Percentiles rank a stretch among this genome's conserved stretches.
These are phyloP conservation scores for Prunella fulvescens DNA, from an alignment of 2,113 vertebrate species.

Conservation along the genomic window DNA sequence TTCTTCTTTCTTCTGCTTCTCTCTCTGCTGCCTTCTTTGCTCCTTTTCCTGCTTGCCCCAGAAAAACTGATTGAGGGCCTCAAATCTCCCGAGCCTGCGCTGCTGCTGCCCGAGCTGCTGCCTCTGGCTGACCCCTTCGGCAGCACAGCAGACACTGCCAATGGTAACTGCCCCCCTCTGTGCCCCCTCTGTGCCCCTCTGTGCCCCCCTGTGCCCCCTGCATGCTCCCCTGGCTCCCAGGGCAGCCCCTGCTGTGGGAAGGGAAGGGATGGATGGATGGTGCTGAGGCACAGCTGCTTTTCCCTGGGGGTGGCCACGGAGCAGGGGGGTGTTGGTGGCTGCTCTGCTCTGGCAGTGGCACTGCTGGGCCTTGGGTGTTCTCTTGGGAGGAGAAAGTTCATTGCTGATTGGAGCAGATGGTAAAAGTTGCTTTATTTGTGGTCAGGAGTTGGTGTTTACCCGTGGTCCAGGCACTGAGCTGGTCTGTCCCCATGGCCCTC, in stretches of 20 bases:
- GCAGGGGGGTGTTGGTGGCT: not conserved
- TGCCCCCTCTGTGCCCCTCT: not conserved
- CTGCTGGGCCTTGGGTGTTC: not conserved
- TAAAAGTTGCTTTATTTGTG: not conserved
- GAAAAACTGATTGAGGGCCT: slow-evolving; percentile 94
- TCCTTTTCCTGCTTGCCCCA: slow-evolving; percentile 68
- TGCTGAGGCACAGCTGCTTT: not conserved
- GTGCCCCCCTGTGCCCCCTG: not conserved
- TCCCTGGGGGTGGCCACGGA: accelerated
- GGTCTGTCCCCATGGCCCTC: accelerated
- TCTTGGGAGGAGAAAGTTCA: not conserved
- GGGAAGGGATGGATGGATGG: not conserved
- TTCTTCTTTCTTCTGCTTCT: not conserved
- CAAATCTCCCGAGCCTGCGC: slow-evolving; percentile 87
- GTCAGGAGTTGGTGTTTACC: not conserved
- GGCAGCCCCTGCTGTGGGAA: not conserved
- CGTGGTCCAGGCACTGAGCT: not conserved
- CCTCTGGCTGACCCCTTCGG: slow-evolving; percentile 86
- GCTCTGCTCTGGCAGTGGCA: not conserved
- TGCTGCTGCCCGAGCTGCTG: slow-evolving; percentile 89
- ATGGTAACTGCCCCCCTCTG: slow-evolving; percentile 68
- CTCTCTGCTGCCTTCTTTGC: slow-evolving; percentile 37
- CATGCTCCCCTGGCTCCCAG: not conserved
- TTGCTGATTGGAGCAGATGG: not conserved
- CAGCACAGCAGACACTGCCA: slow-evolving; percentile 78